These are phyloP conservation scores for Caenorhabditis japonica DNA, from an alignment of 2,888 invertebrate genomes.

Conservation along the genomic window DNA sequence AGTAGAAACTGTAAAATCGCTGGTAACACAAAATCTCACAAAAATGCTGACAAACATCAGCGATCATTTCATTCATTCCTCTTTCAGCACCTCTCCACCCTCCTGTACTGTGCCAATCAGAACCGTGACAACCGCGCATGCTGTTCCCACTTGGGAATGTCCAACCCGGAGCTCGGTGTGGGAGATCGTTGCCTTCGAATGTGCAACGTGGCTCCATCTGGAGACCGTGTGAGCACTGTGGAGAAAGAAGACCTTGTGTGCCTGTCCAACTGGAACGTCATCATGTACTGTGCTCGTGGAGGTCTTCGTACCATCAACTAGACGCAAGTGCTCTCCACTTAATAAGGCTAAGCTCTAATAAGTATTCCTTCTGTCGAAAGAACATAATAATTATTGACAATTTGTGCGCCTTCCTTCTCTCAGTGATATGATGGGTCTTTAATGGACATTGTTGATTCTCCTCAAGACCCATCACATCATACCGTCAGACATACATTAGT, in stretches of 20 bases:
- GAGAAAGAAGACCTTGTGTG: slow-evolving; percentile 74
- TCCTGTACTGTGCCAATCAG: slow-evolving; percentile 75
- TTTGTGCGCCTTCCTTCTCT: slow-evolving; percentile 10
- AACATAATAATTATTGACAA: too few relatives aligned
- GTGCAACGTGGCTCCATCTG: slow-evolving; percentile 71
- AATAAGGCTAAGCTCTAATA: slow-evolving; percentile 23
- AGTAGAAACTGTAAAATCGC: too few relatives aligned
- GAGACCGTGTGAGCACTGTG: slow-evolving; percentile 65
- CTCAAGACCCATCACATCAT: slow-evolving; percentile 8
- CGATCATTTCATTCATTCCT: too few relatives aligned
- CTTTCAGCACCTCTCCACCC: slow-evolving; percentile 64
- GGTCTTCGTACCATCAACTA: slow-evolving; percentile 73
- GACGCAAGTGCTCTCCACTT: neutral
- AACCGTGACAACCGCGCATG: slow-evolving; percentile 75
- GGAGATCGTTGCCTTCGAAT: slow-evolving; percentile 73
- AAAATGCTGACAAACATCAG: too few relatives aligned
- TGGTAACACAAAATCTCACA: too few relatives aligned
- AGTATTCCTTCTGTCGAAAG: too few relatives aligned
- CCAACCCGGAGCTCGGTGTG: slow-evolving; percentile 69
- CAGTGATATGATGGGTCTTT: slow-evolving; percentile 25
- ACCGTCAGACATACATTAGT: slow-evolving; percentile 43
- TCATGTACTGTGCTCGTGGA: slow-evolving; percentile 75
- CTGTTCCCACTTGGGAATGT: slow-evolving; percentile 72
- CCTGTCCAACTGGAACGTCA: slow-evolving; percentile 74
- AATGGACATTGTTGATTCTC: neutral